A percentile compares a stretch with the other conserved stretches of the same genome.
These are phyloP conservation scores for Saturnia pavonia DNA, from an alignment of 2,888 invertebrate genomes.

Conservation along the genomic window DNA sequence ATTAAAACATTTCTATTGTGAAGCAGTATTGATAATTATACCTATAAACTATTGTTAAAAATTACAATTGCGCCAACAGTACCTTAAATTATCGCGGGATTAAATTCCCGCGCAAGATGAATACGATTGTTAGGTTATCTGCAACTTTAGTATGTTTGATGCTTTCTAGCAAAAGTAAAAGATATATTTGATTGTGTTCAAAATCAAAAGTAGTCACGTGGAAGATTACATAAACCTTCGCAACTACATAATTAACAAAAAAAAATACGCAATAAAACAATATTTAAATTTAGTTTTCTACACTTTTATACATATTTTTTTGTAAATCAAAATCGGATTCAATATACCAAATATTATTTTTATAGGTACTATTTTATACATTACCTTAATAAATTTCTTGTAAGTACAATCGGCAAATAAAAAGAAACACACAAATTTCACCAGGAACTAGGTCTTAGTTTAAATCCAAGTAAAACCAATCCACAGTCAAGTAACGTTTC, in stretches of 20 bases:
- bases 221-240: not conserved
- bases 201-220: no score
- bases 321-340: not conserved
- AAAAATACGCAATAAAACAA: not conserved
- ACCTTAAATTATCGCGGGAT: not conserved
- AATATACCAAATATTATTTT: not conserved
- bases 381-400: slow-evolving; percentile 8
- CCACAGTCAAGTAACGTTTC: slow-evolving; percentile 53
- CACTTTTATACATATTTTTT: not conserved
- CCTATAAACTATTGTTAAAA: not conserved
- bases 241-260: not conserved
- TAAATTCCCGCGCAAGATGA: not conserved
- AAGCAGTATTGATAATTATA: not conserved
- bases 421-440: slow-evolving; percentile 22
- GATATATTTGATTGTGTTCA: not conserved
- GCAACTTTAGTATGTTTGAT: not conserved
- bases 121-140: not conserved
- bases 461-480: slow-evolving; percentile 51
- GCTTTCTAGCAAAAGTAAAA: not conserved
- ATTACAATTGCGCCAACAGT: not conserved
- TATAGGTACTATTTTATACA: not conserved
- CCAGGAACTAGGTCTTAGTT: slow-evolving; percentile 38
- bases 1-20: no score
- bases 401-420: not conserved
- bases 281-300: not conserved